Conservation (phyloP, 2,888 invertebrate genomes). For the Archaeoteleia sp. region DNA sequence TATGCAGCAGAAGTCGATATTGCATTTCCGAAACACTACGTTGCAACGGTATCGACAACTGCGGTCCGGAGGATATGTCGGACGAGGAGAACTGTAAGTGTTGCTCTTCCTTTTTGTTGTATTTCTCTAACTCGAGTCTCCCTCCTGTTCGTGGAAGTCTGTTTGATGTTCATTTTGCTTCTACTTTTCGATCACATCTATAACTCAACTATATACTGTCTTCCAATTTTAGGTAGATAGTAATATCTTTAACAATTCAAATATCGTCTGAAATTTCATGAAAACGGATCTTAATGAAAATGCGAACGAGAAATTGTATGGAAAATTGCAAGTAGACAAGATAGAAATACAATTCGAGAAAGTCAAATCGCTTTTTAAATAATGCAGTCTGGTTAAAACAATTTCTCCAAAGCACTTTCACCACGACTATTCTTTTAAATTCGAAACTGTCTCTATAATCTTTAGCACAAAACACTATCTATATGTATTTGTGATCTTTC, state of each 20-base stretch:
- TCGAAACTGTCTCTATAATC: constrained; percentile 33
- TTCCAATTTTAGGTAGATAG: constrained; percentile 44
- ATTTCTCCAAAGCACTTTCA: constrained; percentile 25
- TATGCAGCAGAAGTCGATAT: constrained; percentile 82
- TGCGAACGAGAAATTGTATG: not conserved
- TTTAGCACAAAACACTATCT: constrained; percentile 47
- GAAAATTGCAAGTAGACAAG: not conserved
- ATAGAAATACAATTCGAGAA: not conserved
- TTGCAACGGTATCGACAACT: constrained; percentile 89
- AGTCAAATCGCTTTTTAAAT: not conserved
- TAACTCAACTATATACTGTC: constrained; percentile 52
- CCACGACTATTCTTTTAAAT: constrained; percentile 14
- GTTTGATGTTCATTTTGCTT: constrained; percentile 66
- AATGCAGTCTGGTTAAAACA: not conserved
- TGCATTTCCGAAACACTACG: constrained; percentile 87
- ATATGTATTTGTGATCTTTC: constrained; percentile 39
- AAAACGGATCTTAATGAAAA: not conserved
- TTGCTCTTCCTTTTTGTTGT: constrained; percentile 18
- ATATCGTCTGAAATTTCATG: constrained; percentile 12
- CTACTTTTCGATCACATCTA: constrained; percentile 55
- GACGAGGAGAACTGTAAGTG: constrained; percentile 89
- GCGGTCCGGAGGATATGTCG: constrained; percentile 85
- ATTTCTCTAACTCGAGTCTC: constrained; percentile 41
- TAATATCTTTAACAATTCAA: constrained; percentile 24
- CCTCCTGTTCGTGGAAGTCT: constrained; percentile 55